phyloP scores from a whole-genome alignment of 2,797 vertebrate genomes.

The Rallus crepitans region DNA sequence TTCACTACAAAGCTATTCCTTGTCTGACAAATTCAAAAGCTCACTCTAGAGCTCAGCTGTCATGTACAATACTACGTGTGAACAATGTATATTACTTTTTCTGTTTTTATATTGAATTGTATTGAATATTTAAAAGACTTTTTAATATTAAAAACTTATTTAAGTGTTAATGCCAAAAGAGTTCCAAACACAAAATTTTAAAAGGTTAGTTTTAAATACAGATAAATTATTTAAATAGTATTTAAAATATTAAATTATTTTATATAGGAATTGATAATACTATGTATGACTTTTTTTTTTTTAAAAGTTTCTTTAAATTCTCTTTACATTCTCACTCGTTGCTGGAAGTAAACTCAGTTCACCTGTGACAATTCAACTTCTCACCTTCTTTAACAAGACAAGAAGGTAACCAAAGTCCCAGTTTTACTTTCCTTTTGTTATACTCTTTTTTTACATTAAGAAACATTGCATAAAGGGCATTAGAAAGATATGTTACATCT shows the following conservation, averaged over 20 bases:
- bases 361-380: constrained; percentile 18
- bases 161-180: constrained; percentile 27
- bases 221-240: constrained; percentile 53
- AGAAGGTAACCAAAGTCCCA: constrained; percentile 26
- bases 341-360: constrained; percentile 14
- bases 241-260: constrained; percentile 66
- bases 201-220: constrained; percentile 61
- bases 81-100: constrained; percentile 59
- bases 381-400: constrained; percentile 11
- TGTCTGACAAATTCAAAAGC: constrained; percentile 28
- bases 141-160: constrained; percentile 45
- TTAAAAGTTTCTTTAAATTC: constrained; percentile 51
- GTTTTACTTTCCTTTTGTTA: constrained; percentile 33
- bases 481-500: constrained; percentile 41
- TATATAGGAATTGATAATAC: constrained; percentile 46
- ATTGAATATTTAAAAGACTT: constrained; percentile 51
- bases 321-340: constrained; percentile 9
- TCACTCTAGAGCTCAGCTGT: constrained; percentile 43
- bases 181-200: constrained; percentile 31
- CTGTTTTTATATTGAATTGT: constrained; percentile 63
- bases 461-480: constrained; percentile 14
- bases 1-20: neutral
- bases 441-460: constrained; percentile 51
- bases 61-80: constrained; percentile 55
- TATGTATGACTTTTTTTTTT: constrained; percentile 37